A percentile compares a stretch with the other conserved stretches of the same genome.
phyloP scores from a whole-genome alignment of 2,113 vertebrate genomes.

The Apteryx owenii region DNA sequence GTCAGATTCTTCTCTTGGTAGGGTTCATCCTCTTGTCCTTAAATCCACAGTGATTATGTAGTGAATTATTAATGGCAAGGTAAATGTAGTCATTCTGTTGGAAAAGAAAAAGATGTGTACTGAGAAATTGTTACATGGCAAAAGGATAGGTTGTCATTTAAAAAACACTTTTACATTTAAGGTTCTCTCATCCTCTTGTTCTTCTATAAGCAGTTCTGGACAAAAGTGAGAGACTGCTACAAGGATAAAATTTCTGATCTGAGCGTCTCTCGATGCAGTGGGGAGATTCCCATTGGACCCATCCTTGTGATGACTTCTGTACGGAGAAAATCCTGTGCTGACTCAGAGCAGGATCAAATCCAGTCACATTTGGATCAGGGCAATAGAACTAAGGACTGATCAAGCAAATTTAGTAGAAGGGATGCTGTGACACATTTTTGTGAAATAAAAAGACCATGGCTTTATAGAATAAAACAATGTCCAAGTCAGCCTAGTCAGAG shows the following conservation, averaged over 20 bases:
- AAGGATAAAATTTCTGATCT: neutral
- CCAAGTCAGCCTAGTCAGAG: neutral
- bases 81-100: conserved; percentile 47
- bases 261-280: neutral
- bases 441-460: neutral
- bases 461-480: neutral
- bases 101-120: conserved; percentile 12
- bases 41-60: conserved; percentile 43
- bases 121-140: conserved; percentile 38
- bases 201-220: neutral
- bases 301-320: neutral
- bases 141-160: conserved; percentile 35
- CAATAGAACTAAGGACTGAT: neutral
- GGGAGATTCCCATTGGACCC: neutral
- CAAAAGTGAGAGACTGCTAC: neutral
- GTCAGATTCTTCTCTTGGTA: conserved; percentile 41
- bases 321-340: neutral
- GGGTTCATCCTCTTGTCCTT: conserved; percentile 21
- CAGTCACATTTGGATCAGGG: neutral
- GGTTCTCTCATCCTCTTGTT: neutral
- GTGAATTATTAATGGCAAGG: conserved; percentile 37
- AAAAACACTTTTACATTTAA: conserved; percentile 14
- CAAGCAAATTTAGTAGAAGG: neutral
- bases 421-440: neutral
- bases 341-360: neutral